Percentiles rank a stretch among this genome's conserved stretches.
phyloP scores from a whole-genome alignment of 2,113 vertebrate species.

The Puntigrus tetrazona region DNA sequence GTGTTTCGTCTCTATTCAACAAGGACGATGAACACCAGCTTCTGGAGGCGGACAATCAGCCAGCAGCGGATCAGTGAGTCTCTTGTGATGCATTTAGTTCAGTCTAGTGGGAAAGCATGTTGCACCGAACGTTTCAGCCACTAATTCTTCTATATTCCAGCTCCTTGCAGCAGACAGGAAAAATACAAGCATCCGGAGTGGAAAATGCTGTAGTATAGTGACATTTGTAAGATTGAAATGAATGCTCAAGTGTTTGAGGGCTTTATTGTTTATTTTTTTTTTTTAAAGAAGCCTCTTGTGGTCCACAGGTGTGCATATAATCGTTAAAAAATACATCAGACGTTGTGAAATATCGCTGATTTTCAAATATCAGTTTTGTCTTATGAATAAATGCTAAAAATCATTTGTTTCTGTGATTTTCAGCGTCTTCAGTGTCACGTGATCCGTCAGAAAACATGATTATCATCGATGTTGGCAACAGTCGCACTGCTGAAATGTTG shows the following conservation, averaged over 20 bases:
- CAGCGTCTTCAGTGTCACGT: not conserved
- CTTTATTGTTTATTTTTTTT: too few species aligned
- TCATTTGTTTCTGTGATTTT: not conserved
- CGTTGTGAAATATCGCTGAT: not conserved
- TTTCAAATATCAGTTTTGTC: not conserved
- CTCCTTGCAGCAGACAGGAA: not conserved
- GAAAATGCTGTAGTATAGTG: not conserved
- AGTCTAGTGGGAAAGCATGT: not conserved
- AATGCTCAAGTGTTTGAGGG: too few species aligned
- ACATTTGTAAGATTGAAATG: not conserved
- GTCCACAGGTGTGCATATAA: not conserved
- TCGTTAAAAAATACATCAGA: not conserved
- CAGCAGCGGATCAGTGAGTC: slow-evolving; percentile 86
- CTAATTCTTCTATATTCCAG: not conserved
- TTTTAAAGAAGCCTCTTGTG: not conserved
- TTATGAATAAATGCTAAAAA: not conserved
- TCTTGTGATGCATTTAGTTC: slow-evolving; percentile 45
- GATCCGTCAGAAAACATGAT: not conserved
- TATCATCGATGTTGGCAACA: not conserved
- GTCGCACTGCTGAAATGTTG: not conserved
- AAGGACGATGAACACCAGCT: slow-evolving; percentile 91
- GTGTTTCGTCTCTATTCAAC: slow-evolving; percentile 84
- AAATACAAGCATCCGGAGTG: not conserved
- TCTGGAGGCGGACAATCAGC: slow-evolving; percentile 77
- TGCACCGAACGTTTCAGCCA: not conserved